Evolutionary conservation across 2,113 vertebrate species (phyloP).

Genomic region (Gymnarchus niloticus): DNA sequence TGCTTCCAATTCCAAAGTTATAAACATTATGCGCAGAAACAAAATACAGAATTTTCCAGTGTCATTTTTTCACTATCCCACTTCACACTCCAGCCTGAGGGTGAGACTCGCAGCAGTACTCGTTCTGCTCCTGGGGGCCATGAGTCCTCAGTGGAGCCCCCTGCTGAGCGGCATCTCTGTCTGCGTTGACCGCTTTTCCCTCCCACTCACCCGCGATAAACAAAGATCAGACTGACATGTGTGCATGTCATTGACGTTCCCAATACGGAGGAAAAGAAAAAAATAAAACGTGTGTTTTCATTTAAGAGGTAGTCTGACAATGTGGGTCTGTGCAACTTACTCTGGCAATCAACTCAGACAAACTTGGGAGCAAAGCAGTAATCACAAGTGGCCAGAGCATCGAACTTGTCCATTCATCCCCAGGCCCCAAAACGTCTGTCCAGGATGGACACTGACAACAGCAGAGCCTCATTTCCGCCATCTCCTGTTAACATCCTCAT

Average conservation of each 20-base stretch:
- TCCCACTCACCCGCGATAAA: conserved; percentile 9
- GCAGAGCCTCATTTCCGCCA: not conserved
- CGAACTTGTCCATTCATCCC: not conserved
- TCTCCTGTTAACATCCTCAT: not conserved
- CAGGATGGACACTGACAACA: not conserved
- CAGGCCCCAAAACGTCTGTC: not conserved
- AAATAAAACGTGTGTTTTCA: conserved; percentile 56
- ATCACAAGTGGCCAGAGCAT: not conserved
- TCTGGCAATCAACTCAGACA: not conserved
- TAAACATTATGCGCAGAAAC: not conserved
- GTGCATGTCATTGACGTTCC: conserved; percentile 46
- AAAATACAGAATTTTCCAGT: conserved; percentile 10
- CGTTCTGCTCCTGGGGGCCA: conserved; percentile 20
- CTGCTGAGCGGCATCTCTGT: conserved; percentile 24
- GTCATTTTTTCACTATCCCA: not conserved
- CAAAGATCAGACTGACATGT: conserved; percentile 26
- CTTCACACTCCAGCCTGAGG: not conserved
- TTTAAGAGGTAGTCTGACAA: conserved; percentile 51
- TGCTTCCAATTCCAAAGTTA: not conserved
- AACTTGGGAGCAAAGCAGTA: not conserved
- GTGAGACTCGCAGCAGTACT: conserved; percentile 5
- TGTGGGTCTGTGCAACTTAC: conserved; percentile 45
- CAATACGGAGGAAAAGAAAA: not conserved
- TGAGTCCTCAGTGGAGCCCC: conserved; percentile 19
- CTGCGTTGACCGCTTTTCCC: conserved; percentile 14